Evolutionary conservation across 2,113 vertebrate genomes (phyloP), one percentile per base, ranked within the genome.

Genomic region (Pomatorhinus ruficollis): DNA sequence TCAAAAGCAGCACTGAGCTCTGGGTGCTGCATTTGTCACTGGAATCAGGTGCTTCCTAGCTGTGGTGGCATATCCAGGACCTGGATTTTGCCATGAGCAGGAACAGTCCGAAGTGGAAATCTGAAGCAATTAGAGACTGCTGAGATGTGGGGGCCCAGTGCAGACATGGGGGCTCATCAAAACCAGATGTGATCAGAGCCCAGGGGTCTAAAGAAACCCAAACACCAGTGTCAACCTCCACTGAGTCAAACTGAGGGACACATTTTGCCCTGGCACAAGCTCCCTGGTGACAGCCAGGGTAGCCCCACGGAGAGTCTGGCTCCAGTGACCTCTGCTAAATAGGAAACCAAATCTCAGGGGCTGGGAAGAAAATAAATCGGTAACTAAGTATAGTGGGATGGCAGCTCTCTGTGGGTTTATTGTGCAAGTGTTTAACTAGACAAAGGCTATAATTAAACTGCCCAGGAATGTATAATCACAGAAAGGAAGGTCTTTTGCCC

Each of bases 371-470:
- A 79, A 76, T 70, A 83, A 90, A 75, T 64, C 4, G 15, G 40
- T 94, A 96, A 95, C 76, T 76, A 93, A 80, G 83, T 68, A 56
- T 1, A 83, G 75, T 23, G 42, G 70, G 82, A 93, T 50, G 76
- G 88, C 37, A 71, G 76, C 77, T 84, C 96, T 97, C 92, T 39
- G 37, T 44, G 90, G 88, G 83, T 75, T 95, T 94, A 83, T 39
- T 75, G 69, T 2, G 7, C 56, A 53, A 93, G 92, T 60, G 44
- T 81, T 94, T 94, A 90, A 96, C 86, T 42, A 95, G 86, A 90
- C 68, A 79, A 75, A 93, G 86, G 69, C 87, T 94, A 71, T 92
- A 96, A 96, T 96, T 96, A 96, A 91, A 92, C 76, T 92, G 90
- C 86, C 90, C 54, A 18, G 56, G 77, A 96, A 95, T 68, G 61